Base-by-base conservation (phyloP, 2,888 invertebrate species). In the Polia nebulosa region DNA sequence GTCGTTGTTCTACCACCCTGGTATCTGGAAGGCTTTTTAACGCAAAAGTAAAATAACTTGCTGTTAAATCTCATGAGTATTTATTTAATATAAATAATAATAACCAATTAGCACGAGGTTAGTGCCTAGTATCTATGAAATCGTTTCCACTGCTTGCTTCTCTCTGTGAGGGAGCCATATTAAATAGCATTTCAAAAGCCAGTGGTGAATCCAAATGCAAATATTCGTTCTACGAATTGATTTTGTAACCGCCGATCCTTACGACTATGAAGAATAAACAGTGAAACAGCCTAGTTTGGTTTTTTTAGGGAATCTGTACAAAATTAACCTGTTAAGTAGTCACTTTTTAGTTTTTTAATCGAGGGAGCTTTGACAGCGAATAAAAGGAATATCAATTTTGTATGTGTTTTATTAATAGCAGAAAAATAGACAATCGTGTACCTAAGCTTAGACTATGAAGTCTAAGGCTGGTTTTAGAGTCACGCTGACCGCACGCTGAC, bases 341-440 rank as follows among this genome's bases (percentile, higher is more conserved):
- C 8, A 45, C 32, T n/a, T 59, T 25, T 20, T 34, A 29, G 36
- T 41, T 45, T 51, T 58, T 59, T 59, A 57, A 58, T 49, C 17
- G 44, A 65, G 29, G 11, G 29, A 65, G 57, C 34, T 64, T 71
- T 60, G 47, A 53, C 56, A 71, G 27, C 41, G 9, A 65, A 61
- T 69, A 69, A 71, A 75, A 71, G 13, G 32, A 57, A 41, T 69
- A 60, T 65, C 51, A 70, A 60, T 60, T 62, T 22, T 34, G 7
- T 27, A 11, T 70, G 52, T 25, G 17, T 72, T 72, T 55, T 25
- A 49, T 64, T 68, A 5, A 1, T n/a, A 17, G 15, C 27, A n/a
- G 4, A 39, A 25, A 15, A n/a, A n/a, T n/a, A n/a, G n/a, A n/a
- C n/a, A n/a, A n/a, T n/a, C n/a, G n/a, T n/a, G n/a, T n/a, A n/a